Conservation (phyloP, 2,113 vertebrate genomes). For the Greenwoodochromis staneri region DNA sequence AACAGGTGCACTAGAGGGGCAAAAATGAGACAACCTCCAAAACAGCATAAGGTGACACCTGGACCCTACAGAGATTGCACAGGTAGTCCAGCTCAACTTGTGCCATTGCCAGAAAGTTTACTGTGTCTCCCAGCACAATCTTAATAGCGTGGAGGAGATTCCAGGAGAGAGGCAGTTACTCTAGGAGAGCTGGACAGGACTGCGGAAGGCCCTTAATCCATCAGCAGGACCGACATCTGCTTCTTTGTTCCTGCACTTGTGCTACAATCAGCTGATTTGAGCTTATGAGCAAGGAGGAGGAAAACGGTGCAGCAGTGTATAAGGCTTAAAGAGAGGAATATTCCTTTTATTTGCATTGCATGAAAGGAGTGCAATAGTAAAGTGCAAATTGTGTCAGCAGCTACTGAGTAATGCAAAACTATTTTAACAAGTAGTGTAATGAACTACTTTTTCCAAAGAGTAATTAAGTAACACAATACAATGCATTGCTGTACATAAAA, state of each 20-base stretch:
- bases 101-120: neutral
- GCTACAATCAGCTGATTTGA: neutral
- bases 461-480: neutral
- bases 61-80: neutral
- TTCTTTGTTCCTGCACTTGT: neutral
- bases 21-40: neutral
- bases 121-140: neutral
- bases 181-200: neutral
- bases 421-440: neutral
- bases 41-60: accelerated
- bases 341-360: neutral
- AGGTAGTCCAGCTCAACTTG: neutral
- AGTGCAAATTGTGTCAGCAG: neutral
- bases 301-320: neutral
- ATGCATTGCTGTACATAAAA: neutral
- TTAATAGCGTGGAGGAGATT: neutral
- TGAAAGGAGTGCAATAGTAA: neutral
- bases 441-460: neutral
- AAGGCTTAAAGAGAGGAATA: neutral
- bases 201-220: neutral
- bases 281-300: neutral
- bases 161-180: neutral
- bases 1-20: neutral
- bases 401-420: neutral
- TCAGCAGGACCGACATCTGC: neutral